These are phyloP conservation scores for Melanchra persicariae DNA, from an alignment of 2,888 invertebrate species.

Conservation along the genomic window DNA sequence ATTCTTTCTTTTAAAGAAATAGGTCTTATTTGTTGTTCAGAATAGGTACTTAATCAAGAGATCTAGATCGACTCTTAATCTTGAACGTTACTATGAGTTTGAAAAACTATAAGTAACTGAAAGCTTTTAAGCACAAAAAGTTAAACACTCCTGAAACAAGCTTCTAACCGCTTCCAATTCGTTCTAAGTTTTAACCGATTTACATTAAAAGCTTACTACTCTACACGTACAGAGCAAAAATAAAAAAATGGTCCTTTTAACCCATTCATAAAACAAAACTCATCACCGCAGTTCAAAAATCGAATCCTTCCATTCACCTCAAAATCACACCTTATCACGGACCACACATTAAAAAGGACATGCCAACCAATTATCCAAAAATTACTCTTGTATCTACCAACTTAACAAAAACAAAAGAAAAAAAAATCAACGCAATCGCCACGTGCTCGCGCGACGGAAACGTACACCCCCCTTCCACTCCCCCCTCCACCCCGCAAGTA, in stretches of 20 bases:
- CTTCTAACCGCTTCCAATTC: background rate
- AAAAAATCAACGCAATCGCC: constrained; percentile 76
- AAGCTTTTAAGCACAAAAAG: constrained; percentile 4
- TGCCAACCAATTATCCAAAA: constrained; percentile 27
- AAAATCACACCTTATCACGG: constrained; percentile 16
- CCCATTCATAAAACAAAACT: background rate
- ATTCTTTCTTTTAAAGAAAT: no score
- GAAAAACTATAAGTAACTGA: constrained; percentile 6
- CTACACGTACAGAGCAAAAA: no score
- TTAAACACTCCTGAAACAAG: background rate
- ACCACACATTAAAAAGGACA: constrained; percentile 53
- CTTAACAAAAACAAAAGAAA: constrained; percentile 66
- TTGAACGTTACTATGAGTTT: no score
- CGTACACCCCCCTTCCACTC: constrained; percentile 61
- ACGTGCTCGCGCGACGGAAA: constrained; percentile 83
- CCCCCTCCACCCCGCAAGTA: constrained; percentile 55
- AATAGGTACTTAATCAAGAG: no score
- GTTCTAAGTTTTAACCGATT: no score
- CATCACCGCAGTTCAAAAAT: constrained; percentile 7
- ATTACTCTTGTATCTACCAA: constrained; percentile 59
- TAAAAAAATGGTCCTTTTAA: no score
- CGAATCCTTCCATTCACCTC: background rate
- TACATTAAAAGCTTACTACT: no score
- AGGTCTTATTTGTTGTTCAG: no score
- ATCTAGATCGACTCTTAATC: no score